phyloP scores from a whole-genome alignment of 2,888 invertebrate species.

The Molanna angustata region DNA sequence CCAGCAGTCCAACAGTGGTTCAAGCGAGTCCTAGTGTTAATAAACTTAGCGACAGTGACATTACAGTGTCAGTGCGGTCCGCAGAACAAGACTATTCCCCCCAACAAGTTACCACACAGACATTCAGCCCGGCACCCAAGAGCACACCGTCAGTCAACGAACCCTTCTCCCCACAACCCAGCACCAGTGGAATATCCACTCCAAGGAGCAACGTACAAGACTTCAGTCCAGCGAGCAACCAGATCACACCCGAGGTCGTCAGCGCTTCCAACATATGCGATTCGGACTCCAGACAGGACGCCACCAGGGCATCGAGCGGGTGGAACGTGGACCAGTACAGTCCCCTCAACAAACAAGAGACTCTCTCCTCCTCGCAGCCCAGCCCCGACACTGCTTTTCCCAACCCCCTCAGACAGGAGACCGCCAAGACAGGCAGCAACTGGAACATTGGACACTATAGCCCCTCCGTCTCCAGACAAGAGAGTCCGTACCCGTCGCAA shows the following conservation, averaged over 20 bases:
- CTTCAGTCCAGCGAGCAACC: constrained; percentile 19
- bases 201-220: constrained; percentile 19
- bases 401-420: constrained; percentile 45
- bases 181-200: constrained; percentile 25
- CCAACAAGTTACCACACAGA: constrained; percentile 13
- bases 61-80: constrained; percentile 20
- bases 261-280: constrained; percentile 26
- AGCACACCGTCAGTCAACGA: constrained; percentile 23
- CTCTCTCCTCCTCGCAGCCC: constrained; percentile 49
- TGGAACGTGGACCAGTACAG: constrained; percentile 52
- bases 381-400: constrained; percentile 42
- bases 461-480: constrained; percentile 24
- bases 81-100: constrained; percentile 28
- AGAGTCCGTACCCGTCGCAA: constrained; percentile 46
- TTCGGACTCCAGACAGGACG: constrained; percentile 25
- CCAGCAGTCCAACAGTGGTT: constrained; percentile 19
- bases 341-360: constrained; percentile 51
- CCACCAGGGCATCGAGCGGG: constrained; percentile 35
- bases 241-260: constrained; percentile 14
- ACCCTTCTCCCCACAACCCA: constrained; percentile 25
- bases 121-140: constrained; percentile 21
- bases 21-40: constrained; percentile 24
- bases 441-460: constrained; percentile 43
- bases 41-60: constrained; percentile 15
- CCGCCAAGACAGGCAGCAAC: constrained; percentile 41